Evolutionary conservation across 2,888 invertebrate species (phyloP).

Genomic region (Cosmopolites sordidus): DNA sequence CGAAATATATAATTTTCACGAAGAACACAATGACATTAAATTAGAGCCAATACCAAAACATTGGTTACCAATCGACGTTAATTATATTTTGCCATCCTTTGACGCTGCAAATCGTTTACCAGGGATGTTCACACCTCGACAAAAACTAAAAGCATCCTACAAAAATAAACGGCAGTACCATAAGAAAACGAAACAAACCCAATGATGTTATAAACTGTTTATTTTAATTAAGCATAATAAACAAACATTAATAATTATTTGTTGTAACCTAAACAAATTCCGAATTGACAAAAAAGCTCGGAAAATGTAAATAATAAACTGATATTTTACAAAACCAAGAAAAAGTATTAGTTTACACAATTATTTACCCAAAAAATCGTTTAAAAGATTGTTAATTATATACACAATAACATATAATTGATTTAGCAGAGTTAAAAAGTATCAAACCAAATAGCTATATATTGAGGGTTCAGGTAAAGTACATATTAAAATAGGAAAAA

Average conservation of each 20-base stretch:
- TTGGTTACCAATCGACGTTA: conserved; percentile 35
- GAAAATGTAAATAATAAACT: neutral
- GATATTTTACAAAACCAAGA: neutral
- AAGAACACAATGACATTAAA: neutral
- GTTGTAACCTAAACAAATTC: conserved; percentile 14
- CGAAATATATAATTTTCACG: neutral
- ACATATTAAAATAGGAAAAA: conserved; percentile 37
- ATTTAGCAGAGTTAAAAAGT: conserved; percentile 8
- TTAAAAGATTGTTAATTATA: conserved; percentile 31
- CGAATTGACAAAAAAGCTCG: conserved; percentile 14
- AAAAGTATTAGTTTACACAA: conserved; percentile 2
- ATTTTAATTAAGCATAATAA: conserved; percentile 4
- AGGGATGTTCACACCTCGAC: conserved; percentile 28
- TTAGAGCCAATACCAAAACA: conserved; percentile 6
- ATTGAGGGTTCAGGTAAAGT: conserved; percentile 14
- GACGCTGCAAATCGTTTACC: conserved; percentile 30
- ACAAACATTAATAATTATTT: conserved; percentile 4
- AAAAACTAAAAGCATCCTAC: neutral
- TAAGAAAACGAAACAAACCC: neutral
- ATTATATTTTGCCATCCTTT: conserved; percentile 34
- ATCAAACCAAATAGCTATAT: conserved; percentile 11
- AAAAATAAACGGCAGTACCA: conserved; percentile 5
- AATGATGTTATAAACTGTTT: neutral
- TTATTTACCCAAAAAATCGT: conserved; percentile 23
- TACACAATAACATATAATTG: conserved; percentile 25